Percentiles rank a stretch among this genome's conserved stretches.
Evolutionary conservation across 2,113 vertebrate genomes (phyloP).

Genomic region (Spea multiplicata): DNA sequence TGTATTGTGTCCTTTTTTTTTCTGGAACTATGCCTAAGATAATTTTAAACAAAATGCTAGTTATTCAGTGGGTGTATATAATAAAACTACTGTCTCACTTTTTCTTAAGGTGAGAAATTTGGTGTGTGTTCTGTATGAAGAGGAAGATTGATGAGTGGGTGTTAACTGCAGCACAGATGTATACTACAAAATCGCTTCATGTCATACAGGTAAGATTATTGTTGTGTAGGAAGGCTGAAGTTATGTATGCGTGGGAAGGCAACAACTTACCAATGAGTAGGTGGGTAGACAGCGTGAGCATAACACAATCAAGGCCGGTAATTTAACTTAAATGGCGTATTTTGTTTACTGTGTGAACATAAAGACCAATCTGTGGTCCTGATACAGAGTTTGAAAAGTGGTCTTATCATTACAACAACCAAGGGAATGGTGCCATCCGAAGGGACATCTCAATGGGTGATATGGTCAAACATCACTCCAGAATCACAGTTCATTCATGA

Average conservation of each 20-base stretch:
- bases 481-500: too few species aligned
- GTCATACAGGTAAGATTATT: constrained; percentile 24
- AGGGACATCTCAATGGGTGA: too few species aligned
- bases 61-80: constrained; percentile 5
- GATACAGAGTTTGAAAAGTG: too few species aligned
- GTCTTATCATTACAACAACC: too few species aligned
- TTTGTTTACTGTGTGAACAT: too few species aligned
- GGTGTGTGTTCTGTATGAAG: constrained; percentile 8
- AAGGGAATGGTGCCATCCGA: too few species aligned
- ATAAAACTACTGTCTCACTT: not conserved
- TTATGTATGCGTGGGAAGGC: constrained; percentile 16
- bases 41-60: not conserved
- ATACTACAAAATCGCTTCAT: not conserved
- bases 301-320: too few species aligned
- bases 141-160: constrained; percentile 27
- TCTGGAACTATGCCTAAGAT: not conserved
- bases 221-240: constrained; percentile 32
- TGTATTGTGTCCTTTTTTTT: not conserved
- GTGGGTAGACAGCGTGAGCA: not conserved
- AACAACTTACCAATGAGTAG: constrained; percentile 8
- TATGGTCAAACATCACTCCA: too few species aligned
- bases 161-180: constrained; percentile 6
- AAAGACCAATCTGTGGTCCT: too few species aligned
- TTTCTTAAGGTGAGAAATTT: not conserved
- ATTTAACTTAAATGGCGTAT: too few species aligned